A percentile compares a stretch with the other conserved stretches of the same genome.
Conservation (phyloP, 2,888 invertebrate genomes). For the Saturnia pavonia region DNA sequence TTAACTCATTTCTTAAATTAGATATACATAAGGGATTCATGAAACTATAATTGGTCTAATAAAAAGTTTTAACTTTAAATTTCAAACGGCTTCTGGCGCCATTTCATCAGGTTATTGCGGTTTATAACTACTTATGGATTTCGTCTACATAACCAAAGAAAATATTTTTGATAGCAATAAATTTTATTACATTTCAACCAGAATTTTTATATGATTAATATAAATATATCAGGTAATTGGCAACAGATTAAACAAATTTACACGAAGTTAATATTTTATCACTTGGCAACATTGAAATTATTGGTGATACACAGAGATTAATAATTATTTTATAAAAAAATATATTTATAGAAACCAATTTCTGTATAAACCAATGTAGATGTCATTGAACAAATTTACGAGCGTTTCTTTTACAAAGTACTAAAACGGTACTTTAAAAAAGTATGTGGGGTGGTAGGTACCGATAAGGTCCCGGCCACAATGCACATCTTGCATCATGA, state of each 20-base stretch:
- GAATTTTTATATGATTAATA: not conserved
- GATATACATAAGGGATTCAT: not conserved
- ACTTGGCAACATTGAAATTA: not conserved
- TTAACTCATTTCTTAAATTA: slow-evolving; percentile 9
- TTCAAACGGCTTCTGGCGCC: not conserved
- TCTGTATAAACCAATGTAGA: too few relatives aligned
- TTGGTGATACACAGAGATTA: not conserved
- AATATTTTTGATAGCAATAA: not conserved
- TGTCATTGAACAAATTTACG: too few relatives aligned
- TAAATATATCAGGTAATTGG: not conserved
- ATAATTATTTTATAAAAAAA: not conserved
- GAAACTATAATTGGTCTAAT: not conserved
- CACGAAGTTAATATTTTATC: not conserved
- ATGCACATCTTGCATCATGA: too few relatives aligned
- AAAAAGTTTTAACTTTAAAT: not conserved
- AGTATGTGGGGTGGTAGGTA: too few relatives aligned
- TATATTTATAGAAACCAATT: too few relatives aligned
- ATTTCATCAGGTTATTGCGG: not conserved
- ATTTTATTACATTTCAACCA: not conserved
- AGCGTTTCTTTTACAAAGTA: too few relatives aligned
- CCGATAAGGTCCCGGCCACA: too few relatives aligned
- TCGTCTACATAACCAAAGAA: not conserved
- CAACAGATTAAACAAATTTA: not conserved
- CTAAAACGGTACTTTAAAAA: too few relatives aligned
- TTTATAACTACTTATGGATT: not conserved